Base-by-base conservation (phyloP, 2,888 invertebrate species). In the Monoplex corrugatus region DNA sequence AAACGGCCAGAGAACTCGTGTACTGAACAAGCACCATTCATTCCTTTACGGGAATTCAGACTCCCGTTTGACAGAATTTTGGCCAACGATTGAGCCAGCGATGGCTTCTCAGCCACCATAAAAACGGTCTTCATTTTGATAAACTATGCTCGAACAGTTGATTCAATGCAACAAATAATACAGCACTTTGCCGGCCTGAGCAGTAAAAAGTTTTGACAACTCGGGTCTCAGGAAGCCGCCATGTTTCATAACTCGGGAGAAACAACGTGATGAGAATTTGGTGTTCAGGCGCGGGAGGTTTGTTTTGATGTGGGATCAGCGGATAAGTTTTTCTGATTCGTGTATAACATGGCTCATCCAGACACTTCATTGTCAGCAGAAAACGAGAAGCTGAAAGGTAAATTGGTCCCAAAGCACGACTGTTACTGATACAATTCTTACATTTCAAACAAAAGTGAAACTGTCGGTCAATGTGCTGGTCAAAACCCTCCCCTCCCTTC, bases 51-150 rank as follows among this genome's bases (percentile, higher is more conserved):
- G 0, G 97, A 97, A 43, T 96, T 97, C 95, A 97, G 97, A 95
- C 97, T 97, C 89, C 98, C 98, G 96, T 98, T 98, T 92, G 99
- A 99, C 90, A 99, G 97, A 95, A 99, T 98, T 94, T 97, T 98
- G 1, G 99, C 98, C 57, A 99, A 97, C 83, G 99, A 98, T 95
- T 98, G 98, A 35, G 99, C 99, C 96, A 99, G 96, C 90, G 99
- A 99, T 57, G 99, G 99, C 97, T 99, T 99, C 96, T 99, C 99
- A 93, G 99, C 99, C 95, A 99, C 99, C 99, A 99, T 99, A 92
- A 99, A 97, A 88, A 96, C 96, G 1, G 95, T 96, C 91, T 93
- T 94, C 96, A 96, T 96, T 50, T 38, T 80, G 87, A 38, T 32
- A n/a, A n/a, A 80, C 3, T n/a, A 90, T 94, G 83, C 40, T 28